Evolutionary conservation across 2,113 vertebrate species (phyloP).

Genomic region (Ciconia stormi): DNA sequence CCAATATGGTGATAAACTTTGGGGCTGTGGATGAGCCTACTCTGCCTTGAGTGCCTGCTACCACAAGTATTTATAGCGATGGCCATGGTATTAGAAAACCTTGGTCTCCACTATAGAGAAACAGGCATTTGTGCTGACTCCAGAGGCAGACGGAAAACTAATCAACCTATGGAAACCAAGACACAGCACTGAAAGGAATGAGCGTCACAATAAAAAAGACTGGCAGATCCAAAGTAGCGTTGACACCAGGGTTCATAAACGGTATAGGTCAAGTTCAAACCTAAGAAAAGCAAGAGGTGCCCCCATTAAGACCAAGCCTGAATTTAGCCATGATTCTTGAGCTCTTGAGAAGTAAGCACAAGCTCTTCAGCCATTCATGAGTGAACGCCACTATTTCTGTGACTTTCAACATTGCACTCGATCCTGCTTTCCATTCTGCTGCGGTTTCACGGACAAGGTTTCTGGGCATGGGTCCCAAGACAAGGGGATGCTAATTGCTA

Average conservation of each 20-base stretch:
- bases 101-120: not conserved
- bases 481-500: not conserved
- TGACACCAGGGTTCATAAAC: not conserved
- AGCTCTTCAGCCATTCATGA: not conserved
- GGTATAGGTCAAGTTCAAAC: not conserved
- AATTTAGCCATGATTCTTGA: not conserved
- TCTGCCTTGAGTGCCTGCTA: not conserved
- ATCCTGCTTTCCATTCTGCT: not conserved
- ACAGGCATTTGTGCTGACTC: not conserved
- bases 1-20: not conserved
- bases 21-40: not conserved
- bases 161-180: not conserved
- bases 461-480: not conserved
- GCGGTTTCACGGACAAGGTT: not conserved
- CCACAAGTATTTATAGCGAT: not conserved
- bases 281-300: not conserved
- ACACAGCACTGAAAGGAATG: not conserved
- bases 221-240: not conserved
- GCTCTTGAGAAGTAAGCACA: not conserved
- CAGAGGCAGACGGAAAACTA: not conserved
- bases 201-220: not conserved
- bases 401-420: not conserved
- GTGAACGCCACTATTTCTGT: not conserved
- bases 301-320: not conserved
- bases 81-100: not conserved